Base-by-base conservation (phyloP, 1,140 invertebrate genomes). In the Saxidomus purpurata region DNA sequence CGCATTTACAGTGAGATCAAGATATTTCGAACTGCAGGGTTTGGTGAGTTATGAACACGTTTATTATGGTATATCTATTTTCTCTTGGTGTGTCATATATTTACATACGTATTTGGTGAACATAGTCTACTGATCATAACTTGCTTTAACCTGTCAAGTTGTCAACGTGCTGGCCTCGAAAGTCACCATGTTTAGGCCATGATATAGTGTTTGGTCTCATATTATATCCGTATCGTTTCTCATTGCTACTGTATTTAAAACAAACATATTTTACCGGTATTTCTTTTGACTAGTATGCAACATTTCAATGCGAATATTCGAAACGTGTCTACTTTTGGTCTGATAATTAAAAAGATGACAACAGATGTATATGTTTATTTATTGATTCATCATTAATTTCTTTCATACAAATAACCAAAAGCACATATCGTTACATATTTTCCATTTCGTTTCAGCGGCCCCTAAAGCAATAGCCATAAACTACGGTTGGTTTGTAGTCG, bases 401-500 rank as follows among this genome's bases (percentile, higher is more conserved):
- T n/a, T n/a, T n/a, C n/a, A n/a, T n/a, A n/a, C n/a, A n/a, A n/a
- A n/a, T n/a, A n/a, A n/a, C n/a, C n/a, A n/a, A n/a, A n/a, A n/a
- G n/a, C n/a, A n/a, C 6, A 34, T 15, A 15, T 25, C 15, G 28
- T 69, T 38, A 31, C 15, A 15, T 15, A 22, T 22, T 43, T 1
- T 74, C 22, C 22, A 74, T 34, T 34, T 69, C 22, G 11, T 90
- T 92, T 15, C 89, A 94, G 94, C 93, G 31, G 63, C 92, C 28
- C 93, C 93, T 0, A 90, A 85, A 71, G 91, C 92, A 22, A 49
- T 97, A 95, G 97, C 98, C 84, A 98, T 98, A 0, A 98, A 98
- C 81, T 98, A 98, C 89, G 98, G 98, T 38, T 99, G 98, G 98
- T 99, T 99, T 95, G 98, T 99, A 94, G 98, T 97, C 80, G 98